Conservation (phyloP, 2,113 vertebrate species). For the Syngnathus floridae region DNA sequence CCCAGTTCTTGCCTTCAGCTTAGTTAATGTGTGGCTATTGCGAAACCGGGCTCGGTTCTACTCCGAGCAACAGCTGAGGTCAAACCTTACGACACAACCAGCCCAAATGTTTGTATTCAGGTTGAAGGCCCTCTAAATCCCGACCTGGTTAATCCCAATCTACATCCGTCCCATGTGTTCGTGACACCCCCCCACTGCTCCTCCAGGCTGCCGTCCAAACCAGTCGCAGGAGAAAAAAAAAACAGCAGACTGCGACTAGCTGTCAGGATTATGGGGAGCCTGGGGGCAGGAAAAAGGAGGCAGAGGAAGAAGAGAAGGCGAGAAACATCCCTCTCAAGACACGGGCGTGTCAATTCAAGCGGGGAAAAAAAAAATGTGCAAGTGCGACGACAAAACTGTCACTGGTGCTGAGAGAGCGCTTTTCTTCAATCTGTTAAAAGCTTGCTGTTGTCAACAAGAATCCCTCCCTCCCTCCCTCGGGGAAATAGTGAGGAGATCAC, state of each 20-base stretch:
- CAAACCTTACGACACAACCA: constrained; percentile 4
- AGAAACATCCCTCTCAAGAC: not conserved
- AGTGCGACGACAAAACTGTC: constrained; percentile 1
- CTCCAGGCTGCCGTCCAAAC: constrained; percentile 28
- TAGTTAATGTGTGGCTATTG: constrained; percentile 53
- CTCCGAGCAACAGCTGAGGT: constrained; percentile 2
- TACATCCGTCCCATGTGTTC: not conserved
- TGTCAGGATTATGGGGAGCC: constrained; percentile 7
- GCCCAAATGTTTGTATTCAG: constrained; percentile 17
- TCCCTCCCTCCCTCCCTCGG: no score
- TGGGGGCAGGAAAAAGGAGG: not conserved
- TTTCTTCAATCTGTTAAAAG: constrained; percentile 17
- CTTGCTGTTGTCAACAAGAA: not conserved
- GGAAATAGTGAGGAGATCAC: not conserved
- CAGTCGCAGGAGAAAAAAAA: constrained; percentile 10
- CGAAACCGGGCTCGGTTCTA: constrained; percentile 14
- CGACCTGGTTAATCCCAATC: constrained; percentile 44
- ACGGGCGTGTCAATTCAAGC: not conserved
- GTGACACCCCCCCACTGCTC: not conserved
- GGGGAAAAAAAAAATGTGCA: not conserved
- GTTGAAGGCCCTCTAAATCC: constrained; percentile 39
- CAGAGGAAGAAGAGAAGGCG: not conserved
- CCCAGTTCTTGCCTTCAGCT: constrained; percentile 33
- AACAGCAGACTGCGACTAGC: constrained; percentile 6
- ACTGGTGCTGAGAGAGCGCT: constrained; percentile 6